A percentile compares a stretch with the other conserved stretches of the same genome.
Conservation (phyloP, 2,888 invertebrate species). For the Julus scandinavius region DNA sequence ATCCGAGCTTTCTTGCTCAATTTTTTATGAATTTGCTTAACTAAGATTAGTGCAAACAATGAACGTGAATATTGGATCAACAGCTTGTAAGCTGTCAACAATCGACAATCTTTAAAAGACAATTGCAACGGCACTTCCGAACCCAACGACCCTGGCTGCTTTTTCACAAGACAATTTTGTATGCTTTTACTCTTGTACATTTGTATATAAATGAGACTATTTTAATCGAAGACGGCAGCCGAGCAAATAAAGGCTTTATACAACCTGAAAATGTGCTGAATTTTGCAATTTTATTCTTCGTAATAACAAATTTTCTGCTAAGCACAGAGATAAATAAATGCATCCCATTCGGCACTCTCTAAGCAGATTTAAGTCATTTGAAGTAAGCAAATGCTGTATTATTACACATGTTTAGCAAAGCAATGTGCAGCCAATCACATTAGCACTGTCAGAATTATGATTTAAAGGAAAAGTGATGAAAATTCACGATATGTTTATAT, state of each 20-base stretch:
- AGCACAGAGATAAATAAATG: not conserved
- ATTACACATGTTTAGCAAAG: not conserved
- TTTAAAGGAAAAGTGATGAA: too few species aligned
- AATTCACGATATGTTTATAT: not conserved
- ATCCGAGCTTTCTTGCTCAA: not conserved
- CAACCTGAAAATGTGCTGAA: not conserved
- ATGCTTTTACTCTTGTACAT: constrained; percentile 7
- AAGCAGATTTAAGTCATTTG: not conserved
- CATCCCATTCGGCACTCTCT: not conserved
- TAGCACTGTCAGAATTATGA: not conserved
- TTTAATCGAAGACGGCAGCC: not conserved
- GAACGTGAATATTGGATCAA: not conserved
- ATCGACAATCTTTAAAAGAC: not conserved
- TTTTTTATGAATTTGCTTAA: not conserved
- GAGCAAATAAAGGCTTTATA: not conserved
- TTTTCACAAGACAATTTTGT: not conserved
- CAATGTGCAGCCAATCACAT: not conserved
- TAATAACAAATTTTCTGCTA: too few species aligned
- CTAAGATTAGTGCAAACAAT: constrained; percentile 31
- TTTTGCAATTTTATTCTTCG: not conserved
- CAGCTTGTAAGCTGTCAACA: not conserved
- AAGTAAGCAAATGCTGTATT: not conserved
- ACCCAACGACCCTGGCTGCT: not conserved
- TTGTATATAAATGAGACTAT: constrained; percentile 15
- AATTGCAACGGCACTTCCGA: not conserved